Evolutionary conservation across 1,140 invertebrate genomes (phyloP), one percentile per base, ranked within the genome.

Genomic region (Drosophila bocqueti): DNA sequence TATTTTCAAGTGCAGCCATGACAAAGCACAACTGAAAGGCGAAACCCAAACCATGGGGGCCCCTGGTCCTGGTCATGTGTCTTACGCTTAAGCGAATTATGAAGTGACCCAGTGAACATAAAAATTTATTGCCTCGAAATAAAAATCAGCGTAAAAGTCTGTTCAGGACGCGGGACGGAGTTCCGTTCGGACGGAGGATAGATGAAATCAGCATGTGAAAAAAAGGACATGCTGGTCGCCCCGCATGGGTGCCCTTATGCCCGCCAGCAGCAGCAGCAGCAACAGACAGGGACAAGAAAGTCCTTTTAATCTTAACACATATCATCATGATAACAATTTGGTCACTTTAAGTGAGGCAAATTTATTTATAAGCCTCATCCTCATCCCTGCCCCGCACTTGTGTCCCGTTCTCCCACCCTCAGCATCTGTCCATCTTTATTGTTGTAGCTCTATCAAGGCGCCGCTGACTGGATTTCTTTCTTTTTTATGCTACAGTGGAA

Each of bases 301-400:
- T 92, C 91, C 91, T 92, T 92, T 92, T 92, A 92, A 92, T 92
- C 91, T 86, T 87, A 90, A 89, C 91, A 92, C 91, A 92, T 92
- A 92, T 91, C 91, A 91, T 84, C 85, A 79, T 92, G 91, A 92
- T 91, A 92, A 91, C 91, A 92, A 92, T 92, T 92, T 92, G 91
- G 87, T 91, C 91, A 92, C 91, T 92, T 91, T 86, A 91, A 92
- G 91, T 92, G 91, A 91, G 86, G 87, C 87, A 92, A 92, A 92
- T 92, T 92, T 92, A 92, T 92, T 92, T 92, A 86, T 86, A 92
- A 91, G 81, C 84, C 75, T 73, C 85, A 49, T 49, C 46, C 45
- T 0, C 13, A 80, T 46, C 62, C 40, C 26, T 29, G 4, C 34
- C 63, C 13, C 43, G n/a, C 38, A 16, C 24, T n/a, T 26, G 18